These are phyloP conservation scores for Gasterosteus nipponicus DNA, from an alignment of 2,113 vertebrate species.

Conservation along the genomic window DNA sequence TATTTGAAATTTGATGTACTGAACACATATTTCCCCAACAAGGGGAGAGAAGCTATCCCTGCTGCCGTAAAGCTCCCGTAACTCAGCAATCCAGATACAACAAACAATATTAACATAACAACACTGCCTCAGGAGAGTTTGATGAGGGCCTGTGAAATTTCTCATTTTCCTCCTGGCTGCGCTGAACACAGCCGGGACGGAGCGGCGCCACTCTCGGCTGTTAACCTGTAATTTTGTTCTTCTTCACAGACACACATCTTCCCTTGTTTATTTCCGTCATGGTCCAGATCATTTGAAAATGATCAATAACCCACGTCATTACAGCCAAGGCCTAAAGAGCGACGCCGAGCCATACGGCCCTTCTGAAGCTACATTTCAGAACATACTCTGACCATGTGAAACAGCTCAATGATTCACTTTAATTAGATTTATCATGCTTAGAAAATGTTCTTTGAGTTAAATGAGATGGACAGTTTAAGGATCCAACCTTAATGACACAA, in stretches of 20 bases:
- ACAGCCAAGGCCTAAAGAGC: neutral
- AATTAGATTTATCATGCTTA: conserved; percentile 21
- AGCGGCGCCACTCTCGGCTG: conserved; percentile 49
- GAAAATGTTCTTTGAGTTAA: conserved; percentile 4
- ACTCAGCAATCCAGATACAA: conserved; percentile 41
- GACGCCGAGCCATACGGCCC: neutral
- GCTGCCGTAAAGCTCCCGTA: conserved; percentile 8
- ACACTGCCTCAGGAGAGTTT: conserved; percentile 53
- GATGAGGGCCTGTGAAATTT: conserved; percentile 76
- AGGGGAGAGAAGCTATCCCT: conserved; percentile 19
- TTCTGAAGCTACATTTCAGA: neutral
- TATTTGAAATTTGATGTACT: neutral
- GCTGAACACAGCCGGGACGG: conserved; percentile 64
- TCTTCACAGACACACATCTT: conserved; percentile 42
- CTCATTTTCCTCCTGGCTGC: conserved; percentile 80
- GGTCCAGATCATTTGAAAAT: neutral
- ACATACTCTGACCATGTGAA: conserved; percentile 3
- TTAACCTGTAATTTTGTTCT: conserved; percentile 69
- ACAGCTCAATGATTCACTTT: neutral
- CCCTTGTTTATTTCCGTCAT: conserved; percentile 63
- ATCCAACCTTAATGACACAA: conserved; percentile 18
- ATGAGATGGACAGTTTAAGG: conserved; percentile 17
- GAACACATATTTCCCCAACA: neutral
- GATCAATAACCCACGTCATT: conserved; percentile 4
- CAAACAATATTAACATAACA: conserved; percentile 63